Conservation (phyloP, 1,140 invertebrate species). For the Eubasilissa regina region DNA sequence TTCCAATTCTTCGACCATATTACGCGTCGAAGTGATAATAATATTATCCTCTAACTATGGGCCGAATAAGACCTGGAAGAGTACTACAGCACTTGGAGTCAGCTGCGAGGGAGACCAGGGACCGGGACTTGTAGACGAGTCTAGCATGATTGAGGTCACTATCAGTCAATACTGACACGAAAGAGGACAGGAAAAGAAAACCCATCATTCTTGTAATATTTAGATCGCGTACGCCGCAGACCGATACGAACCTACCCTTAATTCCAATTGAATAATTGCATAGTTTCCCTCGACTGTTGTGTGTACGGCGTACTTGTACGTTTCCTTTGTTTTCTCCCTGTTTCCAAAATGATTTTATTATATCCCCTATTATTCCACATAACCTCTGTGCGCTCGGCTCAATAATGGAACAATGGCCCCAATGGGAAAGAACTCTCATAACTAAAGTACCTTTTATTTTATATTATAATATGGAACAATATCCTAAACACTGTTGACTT, state of each 20-base stretch:
- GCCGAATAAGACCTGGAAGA: too few species aligned
- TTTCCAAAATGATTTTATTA: conserved; percentile 35
- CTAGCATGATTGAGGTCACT: too few species aligned
- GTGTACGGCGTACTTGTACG: conserved; percentile 44
- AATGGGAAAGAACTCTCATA: conserved; percentile 52
- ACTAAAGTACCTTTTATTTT: conserved; percentile 50
- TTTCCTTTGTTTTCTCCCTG: conserved; percentile 51
- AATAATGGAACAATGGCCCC: conserved; percentile 48
- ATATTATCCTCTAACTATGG: too few species aligned
- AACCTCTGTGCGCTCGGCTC: conserved; percentile 6
- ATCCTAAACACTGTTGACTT: conserved; percentile 54
- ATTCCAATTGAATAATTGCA: conserved; percentile 18
- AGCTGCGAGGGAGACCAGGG: too few species aligned
- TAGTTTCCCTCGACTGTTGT: neutral
- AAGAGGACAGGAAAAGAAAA: too few species aligned
- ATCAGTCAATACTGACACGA: too few species aligned
- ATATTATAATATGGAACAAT: conserved; percentile 36
- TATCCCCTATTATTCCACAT: conserved; percentile 20
- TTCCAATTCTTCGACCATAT: too few species aligned
- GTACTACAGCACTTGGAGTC: too few species aligned
- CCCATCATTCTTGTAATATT: too few species aligned
- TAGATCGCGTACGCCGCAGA: neutral
- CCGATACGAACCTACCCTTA: conserved; percentile 11
- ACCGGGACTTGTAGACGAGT: too few species aligned
- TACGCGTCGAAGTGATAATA: too few species aligned